Evolutionary conservation across 1,140 invertebrate species (phyloP).

Genomic region (Telenomus remus): DNA sequence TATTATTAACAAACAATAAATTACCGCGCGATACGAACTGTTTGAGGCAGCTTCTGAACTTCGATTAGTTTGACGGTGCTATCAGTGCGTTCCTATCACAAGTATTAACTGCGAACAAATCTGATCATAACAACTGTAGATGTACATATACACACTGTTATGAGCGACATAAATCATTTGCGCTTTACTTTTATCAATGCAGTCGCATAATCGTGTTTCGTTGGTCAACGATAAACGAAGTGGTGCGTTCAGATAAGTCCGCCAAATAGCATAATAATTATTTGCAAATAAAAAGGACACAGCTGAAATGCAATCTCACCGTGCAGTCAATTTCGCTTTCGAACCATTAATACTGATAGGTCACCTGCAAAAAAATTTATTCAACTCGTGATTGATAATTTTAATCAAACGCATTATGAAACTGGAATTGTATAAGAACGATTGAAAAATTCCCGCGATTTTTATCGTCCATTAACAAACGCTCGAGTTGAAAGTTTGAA

Average conservation of each 20-base stretch:
- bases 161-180: conserved; percentile 42
- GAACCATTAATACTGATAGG: background rate
- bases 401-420: conserved; percentile 9
- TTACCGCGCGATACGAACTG: conserved; percentile 15
- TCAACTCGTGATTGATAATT: background rate
- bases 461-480: too few relatives aligned
- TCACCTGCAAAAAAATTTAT: background rate
- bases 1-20: conserved; percentile 12
- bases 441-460: too few relatives aligned
- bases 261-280: conserved; percentile 37
- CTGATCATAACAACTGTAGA: conserved; percentile 50
- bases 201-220: conserved; percentile 46
- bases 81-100: conserved; percentile 39
- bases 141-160: conserved; percentile 29
- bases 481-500: too few relatives aligned
- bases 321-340: conserved; percentile 8
- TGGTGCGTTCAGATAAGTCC: conserved; percentile 37
- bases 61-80: conserved; percentile 26
- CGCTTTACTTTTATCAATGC: conserved; percentile 41
- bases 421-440: conserved; percentile 1
- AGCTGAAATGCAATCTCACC: conserved; percentile 15
- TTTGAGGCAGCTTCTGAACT: conserved; percentile 34
- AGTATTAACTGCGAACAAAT: conserved; percentile 50
- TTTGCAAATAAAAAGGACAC: conserved; percentile 17
- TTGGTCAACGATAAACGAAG: conserved; percentile 45